Percentiles rank a stretch among this genome's conserved stretches.
Evolutionary conservation across 2,888 invertebrate species (phyloP).

Genomic region (Apamea anceps): DNA sequence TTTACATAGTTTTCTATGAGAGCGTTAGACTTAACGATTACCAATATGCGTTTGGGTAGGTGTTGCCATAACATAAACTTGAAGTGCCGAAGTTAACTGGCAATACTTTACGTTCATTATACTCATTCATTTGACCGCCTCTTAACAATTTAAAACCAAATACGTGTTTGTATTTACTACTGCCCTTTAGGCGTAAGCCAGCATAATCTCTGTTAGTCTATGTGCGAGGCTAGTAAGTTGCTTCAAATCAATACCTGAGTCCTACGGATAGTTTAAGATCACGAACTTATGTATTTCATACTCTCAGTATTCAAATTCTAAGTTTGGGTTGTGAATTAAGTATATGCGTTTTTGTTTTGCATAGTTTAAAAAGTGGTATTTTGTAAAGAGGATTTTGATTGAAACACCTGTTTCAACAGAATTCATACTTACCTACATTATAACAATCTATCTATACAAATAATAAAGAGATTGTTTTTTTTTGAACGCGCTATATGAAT

Average conservation of each 20-base stretch:
- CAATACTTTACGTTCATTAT: constrained; percentile 23
- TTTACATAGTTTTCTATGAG: constrained; percentile 6
- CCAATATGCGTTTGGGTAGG: constrained; percentile 5
- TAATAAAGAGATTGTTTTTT: too few species aligned
- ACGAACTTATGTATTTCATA: neutral
- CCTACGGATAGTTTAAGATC: neutral
- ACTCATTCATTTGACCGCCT: constrained; percentile 18
- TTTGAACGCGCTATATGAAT: too few species aligned
- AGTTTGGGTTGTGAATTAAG: neutral
- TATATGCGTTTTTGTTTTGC: too few species aligned
- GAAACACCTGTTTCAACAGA: too few species aligned
- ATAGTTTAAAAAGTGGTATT: neutral
- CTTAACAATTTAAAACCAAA: constrained; percentile 17
- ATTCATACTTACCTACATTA: too few species aligned
- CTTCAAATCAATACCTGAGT: neutral
- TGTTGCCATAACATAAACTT: constrained; percentile 33
- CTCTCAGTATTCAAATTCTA: neutral
- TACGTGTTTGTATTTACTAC: constrained; percentile 21
- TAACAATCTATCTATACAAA: too few species aligned
- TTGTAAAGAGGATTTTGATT: too few species aligned
- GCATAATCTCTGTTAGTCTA: neutral
- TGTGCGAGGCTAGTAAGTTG: neutral
- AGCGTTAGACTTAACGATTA: constrained; percentile 17
- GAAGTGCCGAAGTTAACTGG: constrained; percentile 14
- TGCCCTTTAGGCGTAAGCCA: neutral